Conservation (phyloP, 2,888 invertebrate species). For the Agrotis ipsilon region DNA sequence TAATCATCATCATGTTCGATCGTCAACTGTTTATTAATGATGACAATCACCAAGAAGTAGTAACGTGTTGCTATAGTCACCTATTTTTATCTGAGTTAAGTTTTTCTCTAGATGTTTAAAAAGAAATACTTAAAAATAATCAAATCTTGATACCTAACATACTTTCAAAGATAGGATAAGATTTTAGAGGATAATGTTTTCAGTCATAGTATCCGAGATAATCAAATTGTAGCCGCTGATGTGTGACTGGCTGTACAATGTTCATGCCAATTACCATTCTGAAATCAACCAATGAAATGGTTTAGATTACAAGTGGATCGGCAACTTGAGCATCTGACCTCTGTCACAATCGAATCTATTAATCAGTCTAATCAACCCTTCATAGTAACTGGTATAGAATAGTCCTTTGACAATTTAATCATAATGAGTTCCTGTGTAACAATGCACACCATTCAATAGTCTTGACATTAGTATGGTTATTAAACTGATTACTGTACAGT, state of each 20-base stretch:
- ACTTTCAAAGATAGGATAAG: no score
- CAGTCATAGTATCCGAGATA: no score
- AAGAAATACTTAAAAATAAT: no score
- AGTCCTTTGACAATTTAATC: constrained; percentile 15
- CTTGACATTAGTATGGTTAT: background rate
- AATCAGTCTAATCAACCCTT: constrained; percentile 12
- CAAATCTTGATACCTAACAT: no score
- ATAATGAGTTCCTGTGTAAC: constrained; percentile 7
- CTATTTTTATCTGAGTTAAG: no score
- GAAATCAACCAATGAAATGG: constrained; percentile 7
- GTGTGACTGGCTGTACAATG: constrained; percentile 8
- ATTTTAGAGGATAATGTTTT: no score
- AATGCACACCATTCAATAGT: background rate
- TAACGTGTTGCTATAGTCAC: no score
- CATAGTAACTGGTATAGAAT: background rate
- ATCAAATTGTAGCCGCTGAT: background rate
- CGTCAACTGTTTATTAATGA: no score
- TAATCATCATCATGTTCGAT: no score
- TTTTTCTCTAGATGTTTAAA: no score
- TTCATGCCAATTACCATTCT: constrained; percentile 36
- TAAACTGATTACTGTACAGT: no score
- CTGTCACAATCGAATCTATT: constrained; percentile 27
- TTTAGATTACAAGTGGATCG: constrained; percentile 21
- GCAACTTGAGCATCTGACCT: background rate
- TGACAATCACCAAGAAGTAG: no score